Evolutionary conservation across 1,140 invertebrate species (phyloP).

Genomic region (Arctopsyche grandis): DNA sequence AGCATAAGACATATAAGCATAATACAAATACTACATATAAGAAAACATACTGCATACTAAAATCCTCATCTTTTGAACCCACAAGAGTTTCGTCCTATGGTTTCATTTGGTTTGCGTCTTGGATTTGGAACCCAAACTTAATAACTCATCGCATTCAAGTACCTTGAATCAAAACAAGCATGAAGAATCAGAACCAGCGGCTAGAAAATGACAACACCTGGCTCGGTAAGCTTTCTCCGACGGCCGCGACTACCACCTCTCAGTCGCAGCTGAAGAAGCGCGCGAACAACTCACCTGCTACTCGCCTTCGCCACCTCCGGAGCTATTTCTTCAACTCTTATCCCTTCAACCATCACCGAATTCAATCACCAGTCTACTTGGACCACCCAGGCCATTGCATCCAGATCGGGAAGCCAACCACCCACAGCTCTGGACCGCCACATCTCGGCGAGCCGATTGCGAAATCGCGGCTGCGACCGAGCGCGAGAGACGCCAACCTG

Average conservation of each 20-base stretch:
- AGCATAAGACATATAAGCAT: no score
- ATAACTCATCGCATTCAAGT: no score
- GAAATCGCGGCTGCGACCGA: neutral
- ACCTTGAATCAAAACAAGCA: no score
- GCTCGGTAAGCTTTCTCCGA: conserved; percentile 8
- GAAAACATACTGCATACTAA: no score
- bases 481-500: neutral
- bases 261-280: conserved; percentile 22
- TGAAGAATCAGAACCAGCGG: no score
- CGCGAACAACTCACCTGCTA: conserved; percentile 16
- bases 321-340: neutral
- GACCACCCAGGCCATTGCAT: neutral
- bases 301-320: neutral
- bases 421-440: no score
- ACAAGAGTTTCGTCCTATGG: no score
- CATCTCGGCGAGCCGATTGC: neutral
- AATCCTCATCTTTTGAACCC: no score
- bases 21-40: no score
- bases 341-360: neutral
- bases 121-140: no score
- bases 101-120: no score
- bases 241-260: neutral
- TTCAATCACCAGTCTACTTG: neutral
- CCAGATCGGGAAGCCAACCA: neutral
- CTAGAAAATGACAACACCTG: neutral